A percentile compares a stretch with the other conserved stretches of the same genome.
These are phyloP conservation scores for Pycnonotus jocosus DNA, from an alignment of 2,113 vertebrate genomes.

Conservation along the genomic window DNA sequence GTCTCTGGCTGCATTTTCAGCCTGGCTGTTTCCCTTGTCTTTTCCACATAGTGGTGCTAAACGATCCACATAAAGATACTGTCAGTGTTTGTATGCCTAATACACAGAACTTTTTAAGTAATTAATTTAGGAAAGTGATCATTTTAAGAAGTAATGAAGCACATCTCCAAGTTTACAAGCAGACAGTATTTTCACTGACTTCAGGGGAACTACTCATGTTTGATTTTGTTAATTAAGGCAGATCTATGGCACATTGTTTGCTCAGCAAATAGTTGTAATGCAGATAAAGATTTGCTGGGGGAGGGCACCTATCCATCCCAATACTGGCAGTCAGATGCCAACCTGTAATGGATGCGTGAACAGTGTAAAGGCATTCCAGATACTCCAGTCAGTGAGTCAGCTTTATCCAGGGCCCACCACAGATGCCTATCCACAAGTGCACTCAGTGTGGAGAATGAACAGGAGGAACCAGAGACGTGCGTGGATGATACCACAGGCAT, in stretches of 20 bases:
- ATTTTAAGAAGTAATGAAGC: background rate
- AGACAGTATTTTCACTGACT: background rate
- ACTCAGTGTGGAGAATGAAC: background rate
- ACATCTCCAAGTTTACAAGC: background rate
- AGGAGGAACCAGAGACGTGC: background rate
- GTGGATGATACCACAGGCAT: fast-evolving
- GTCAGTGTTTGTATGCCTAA: background rate
- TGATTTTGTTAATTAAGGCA: background rate
- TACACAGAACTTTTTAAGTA: background rate
- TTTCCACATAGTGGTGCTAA: constrained; percentile 3
- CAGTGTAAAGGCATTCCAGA: background rate
- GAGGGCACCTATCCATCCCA: background rate
- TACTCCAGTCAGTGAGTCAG: background rate
- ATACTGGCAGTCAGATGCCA: background rate
- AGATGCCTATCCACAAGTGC: background rate
- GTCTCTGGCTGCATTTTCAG: constrained; percentile 26
- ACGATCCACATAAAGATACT: background rate
- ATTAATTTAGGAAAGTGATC: background rate
- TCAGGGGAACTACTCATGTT: background rate
- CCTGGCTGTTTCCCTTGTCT: background rate
- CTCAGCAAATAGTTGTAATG: background rate
- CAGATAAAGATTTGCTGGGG: background rate
- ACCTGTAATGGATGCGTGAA: too few species aligned
- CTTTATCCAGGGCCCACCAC: background rate
- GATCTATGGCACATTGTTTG: background rate